Base-by-base conservation (phyloP, 2,888 invertebrate species). In the Tethea ocularis region DNA sequence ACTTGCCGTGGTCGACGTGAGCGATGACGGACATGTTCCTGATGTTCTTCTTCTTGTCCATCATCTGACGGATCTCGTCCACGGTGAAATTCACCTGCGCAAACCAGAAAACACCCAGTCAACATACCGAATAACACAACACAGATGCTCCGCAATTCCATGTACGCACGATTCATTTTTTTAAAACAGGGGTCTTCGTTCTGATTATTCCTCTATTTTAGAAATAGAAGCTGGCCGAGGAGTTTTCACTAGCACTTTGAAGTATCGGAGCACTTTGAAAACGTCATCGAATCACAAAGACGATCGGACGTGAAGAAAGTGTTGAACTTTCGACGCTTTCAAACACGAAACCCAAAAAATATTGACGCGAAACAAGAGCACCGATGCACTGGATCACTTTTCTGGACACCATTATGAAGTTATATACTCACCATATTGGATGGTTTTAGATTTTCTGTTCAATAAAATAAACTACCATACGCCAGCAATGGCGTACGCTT, bases 11-110 rank as follows among this genome's bases (percentile, higher is more conserved):
- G 95, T 99, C 99, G 75, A 99, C 99, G 94, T 99, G 99, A 82
- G 99, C 99, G 90, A 99, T 99, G 94, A 99, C 99, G 88, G 99
- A 99, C 99, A 99, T 99, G 95, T 99, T 99, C 90, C 99, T 97
- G 95, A 99, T 99, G 92, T 99, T 99, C 95, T 95, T 95, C 95
- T 99, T 99, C 94, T 98, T 98, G 97, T 99, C 99, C 99, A 99
- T 99, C 97, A 99, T 98, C 90, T 86, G 94, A 94, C 99, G 98
- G 95, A 99, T 99, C 95, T 99, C 99, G 95, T 99, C 99, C 94
- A 99, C 98, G 75, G 99, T 99, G 94, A 99, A 99, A 96, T 99
- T 99, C 96, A 99, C 99, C 99, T 99, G 90, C 71, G 77, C 81
- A 90, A 85, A 89, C 78, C 80, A 86, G 77, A 85, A 85, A 83